Percentiles rank a stretch among this genome's conserved stretches.
phyloP scores from a whole-genome alignment of 1,140 invertebrate genomes.

The Tetranychus urticae region DNA sequence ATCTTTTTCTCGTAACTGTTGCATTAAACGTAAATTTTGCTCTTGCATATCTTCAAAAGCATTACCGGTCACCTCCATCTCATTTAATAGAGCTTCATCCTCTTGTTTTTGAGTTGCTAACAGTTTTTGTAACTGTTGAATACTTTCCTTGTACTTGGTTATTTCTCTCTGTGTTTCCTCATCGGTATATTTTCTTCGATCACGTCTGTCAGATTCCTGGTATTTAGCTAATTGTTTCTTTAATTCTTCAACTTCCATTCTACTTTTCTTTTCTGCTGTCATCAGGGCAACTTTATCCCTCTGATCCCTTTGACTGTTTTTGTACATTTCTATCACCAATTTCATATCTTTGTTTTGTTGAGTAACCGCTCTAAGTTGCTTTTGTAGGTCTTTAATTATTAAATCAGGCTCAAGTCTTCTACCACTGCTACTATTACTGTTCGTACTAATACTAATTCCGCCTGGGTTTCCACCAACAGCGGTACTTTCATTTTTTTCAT shows the following conservation, averaged over 20 bases:
- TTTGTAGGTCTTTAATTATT: conserved; percentile 54
- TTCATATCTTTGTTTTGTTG: conserved; percentile 41
- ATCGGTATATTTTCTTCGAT: conserved; percentile 70
- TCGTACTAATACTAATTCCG: neutral
- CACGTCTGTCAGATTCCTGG: conserved; percentile 42
- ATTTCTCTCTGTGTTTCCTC: conserved; percentile 85
- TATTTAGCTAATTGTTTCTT: conserved; percentile 22
- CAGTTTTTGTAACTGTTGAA: conserved; percentile 27
- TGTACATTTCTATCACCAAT: conserved; percentile 83
- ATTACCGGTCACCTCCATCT: conserved; percentile 97
- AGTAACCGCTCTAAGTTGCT: conserved; percentile 74
- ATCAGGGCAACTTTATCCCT: conserved; percentile 38
- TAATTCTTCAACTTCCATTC: conserved; percentile 69
- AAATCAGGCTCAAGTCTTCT: neutral
- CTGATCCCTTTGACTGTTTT: conserved; percentile 82
- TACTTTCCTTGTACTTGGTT: conserved; percentile 73
- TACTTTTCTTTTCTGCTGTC: conserved; percentile 72
- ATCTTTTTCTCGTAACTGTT: conserved; percentile 88
- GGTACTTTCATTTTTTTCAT: neutral
- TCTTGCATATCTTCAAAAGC: conserved; percentile 99
- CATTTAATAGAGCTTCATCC: conserved; percentile 86
- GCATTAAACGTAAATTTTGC: conserved; percentile 83
- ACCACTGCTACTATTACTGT: neutral
- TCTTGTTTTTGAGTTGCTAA: conserved; percentile 58
- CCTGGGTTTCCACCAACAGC: too few relatives aligned